Evolutionary conservation across 2,888 invertebrate genomes (phyloP), one percentile per base, ranked within the genome.

Genomic region (Meliscaeva auricollis): DNA sequence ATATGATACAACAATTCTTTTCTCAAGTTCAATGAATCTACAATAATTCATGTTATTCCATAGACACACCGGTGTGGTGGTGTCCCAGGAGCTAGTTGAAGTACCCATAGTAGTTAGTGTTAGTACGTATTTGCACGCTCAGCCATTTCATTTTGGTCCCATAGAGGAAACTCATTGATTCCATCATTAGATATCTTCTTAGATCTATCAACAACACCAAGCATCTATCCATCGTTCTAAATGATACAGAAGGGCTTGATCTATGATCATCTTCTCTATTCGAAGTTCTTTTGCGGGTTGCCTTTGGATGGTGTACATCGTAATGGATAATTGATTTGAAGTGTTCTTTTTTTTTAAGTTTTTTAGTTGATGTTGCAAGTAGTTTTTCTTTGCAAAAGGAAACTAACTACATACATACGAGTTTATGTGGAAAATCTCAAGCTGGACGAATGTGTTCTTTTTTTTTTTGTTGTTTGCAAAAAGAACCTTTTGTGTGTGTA

Each of bases 291-390:
- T 54, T 15, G 56, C 58, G 38, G n/a, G 20, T 44, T 41, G 30
- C n/a, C 32, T 20, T 54, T 20, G 41, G 38, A 30, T 20, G 46
- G 11, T 58, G 17, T 75, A 68, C 72, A 68, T 76, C 66, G 60
- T 68, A 81, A 81, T 77, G 77, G 85, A 70, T 85, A 85, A 85
- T 85, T 85, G 85, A 85, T 85, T 85, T 77, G 69, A 81, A 48
- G 69, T 20, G 54, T 85, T 76, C 58, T 52, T 68, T 64, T 58
- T 20, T 11, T 70, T 20, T 17, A n/a, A n/a, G 20, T 20, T 41
- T 44, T 17, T 32, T 54, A 8, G 20, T 26, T 60, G 9, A 22
- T 46, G 5, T 60, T 50, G 30, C n/a, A n/a, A n/a, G n/a, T 41
- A 60, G 22, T 44, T 52, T 58, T 72, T 60, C 48, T 35, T 32